Percentiles rank a stretch among this genome's conserved stretches.
These are phyloP conservation scores for Tanytarsus gracilentus DNA, from an alignment of 2,888 invertebrate species.

Conservation along the genomic window DNA sequence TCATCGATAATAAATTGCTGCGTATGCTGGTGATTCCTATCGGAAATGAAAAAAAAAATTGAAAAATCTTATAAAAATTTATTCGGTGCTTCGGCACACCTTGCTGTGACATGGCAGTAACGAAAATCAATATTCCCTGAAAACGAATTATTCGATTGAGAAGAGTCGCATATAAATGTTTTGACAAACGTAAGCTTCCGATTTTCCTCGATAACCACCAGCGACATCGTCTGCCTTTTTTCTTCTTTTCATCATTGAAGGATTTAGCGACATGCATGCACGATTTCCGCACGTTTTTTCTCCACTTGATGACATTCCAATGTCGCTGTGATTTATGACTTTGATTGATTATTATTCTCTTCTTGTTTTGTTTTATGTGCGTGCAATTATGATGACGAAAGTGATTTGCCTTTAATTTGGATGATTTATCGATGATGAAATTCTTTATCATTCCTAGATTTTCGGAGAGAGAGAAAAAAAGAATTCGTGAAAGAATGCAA, in stretches of 20 bases:
- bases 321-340: slow-evolving; percentile 10
- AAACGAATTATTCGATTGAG: too few species aligned
- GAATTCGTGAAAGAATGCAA: not conserved
- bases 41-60: too few species aligned
- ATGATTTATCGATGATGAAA: not conserved
- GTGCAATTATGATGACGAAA: not conserved
- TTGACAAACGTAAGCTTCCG: not conserved
- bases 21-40: not conserved
- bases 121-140: slow-evolving; percentile 38
- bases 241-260: not conserved
- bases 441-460: not conserved
- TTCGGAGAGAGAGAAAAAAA: not conserved
- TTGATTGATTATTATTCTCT: not conserved
- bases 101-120: slow-evolving; percentile 45
- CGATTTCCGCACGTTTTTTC: not conserved
- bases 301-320: slow-evolving; percentile 6
- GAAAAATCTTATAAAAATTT: not conserved
- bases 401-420: not conserved
- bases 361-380: too few species aligned
- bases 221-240: not conserved
- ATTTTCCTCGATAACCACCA: not conserved
- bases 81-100: slow-evolving; percentile 34
- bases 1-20: not conserved
- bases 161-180: too few species aligned
- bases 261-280: slow-evolving; percentile 3